Evolutionary conservation across 2,113 vertebrate species (phyloP).

Genomic region (Cephalopholis sonnerati): DNA sequence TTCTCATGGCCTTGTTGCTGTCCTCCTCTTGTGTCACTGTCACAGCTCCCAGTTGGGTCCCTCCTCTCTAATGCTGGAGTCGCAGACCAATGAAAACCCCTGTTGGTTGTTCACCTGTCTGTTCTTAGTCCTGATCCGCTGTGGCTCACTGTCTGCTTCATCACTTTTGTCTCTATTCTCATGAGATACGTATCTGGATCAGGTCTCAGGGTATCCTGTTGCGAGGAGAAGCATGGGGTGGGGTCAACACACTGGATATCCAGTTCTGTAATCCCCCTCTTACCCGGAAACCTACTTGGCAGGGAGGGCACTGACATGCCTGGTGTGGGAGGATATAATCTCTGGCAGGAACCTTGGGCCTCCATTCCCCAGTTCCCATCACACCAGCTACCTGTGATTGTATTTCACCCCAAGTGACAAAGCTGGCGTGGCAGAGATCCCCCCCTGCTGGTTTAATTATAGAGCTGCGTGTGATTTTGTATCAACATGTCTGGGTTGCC

Average conservation of each 20-base stretch:
- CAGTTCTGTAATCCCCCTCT: conserved; percentile 33
- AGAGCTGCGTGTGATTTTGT: conserved; percentile 54
- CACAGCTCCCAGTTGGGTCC: background rate
- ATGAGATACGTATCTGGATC: conserved; percentile 23
- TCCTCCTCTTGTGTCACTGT: conserved; percentile 14
- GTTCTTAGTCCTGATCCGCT: conserved; percentile 21
- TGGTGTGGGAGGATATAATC: conserved; percentile 58
- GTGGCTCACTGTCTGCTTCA: conserved; percentile 17
- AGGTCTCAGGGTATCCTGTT: conserved; percentile 36
- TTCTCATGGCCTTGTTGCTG: background rate
- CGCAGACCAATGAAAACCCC: conserved; percentile 26
- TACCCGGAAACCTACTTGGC: conserved; percentile 41
- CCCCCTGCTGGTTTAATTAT: conserved; percentile 74
- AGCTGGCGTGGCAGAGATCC: conserved; percentile 28
- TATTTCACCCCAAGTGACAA: conserved; percentile 51
- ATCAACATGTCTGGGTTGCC: conserved; percentile 59
- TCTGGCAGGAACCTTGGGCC: conserved; percentile 36
- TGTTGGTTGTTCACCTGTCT: conserved; percentile 27
- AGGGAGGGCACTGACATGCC: background rate
- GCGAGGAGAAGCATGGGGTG: background rate
- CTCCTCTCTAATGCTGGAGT: conserved; percentile 23
- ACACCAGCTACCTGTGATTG: conserved; percentile 58
- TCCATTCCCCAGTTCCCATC: background rate
- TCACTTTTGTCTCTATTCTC: conserved; percentile 23
- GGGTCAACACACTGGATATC: background rate